Conservation (phyloP, 2,888 invertebrate genomes). For the Pheosia gnoma region DNA sequence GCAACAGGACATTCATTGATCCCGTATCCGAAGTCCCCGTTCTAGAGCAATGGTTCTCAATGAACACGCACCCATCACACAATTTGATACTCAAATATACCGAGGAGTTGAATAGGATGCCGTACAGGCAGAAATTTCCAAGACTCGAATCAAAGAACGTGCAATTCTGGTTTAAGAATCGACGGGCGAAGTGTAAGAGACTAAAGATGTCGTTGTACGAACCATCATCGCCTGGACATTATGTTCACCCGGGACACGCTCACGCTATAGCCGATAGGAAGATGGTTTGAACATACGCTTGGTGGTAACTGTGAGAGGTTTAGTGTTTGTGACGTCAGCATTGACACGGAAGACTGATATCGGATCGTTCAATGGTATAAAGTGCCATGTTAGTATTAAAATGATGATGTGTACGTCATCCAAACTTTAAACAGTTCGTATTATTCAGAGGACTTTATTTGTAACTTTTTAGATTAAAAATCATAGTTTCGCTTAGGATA, state of each 20-base stretch:
- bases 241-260: constrained; percentile 81
- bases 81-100: constrained; percentile 99
- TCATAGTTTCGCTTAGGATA: constrained; percentile 53
- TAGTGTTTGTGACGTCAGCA: constrained; percentile 49
- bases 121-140: constrained; percentile 99
- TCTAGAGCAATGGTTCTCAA: constrained; percentile 97
- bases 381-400: constrained; percentile 82
- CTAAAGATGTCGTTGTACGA: constrained; percentile 96
- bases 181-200: constrained; percentile 98
- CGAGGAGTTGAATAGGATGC: constrained; percentile 97
- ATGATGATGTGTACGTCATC: constrained; percentile 46
- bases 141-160: constrained; percentile 99
- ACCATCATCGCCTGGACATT: constrained; percentile 86
- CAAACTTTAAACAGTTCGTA: constrained; percentile 56
- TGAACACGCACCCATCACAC: constrained; percentile 99
- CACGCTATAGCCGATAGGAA: constrained; percentile 82
- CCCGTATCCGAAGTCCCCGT: constrained; percentile 98
- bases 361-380: constrained; percentile 72
- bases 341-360: constrained; percentile 76
- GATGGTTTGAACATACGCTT: constrained; percentile 58
- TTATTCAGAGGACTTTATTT: constrained; percentile 55
- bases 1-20: constrained; percentile 99
- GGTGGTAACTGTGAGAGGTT: constrained; percentile 28
- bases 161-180: constrained; percentile 99
- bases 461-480: constrained; percentile 48